These are phyloP conservation scores for Megaceryle alcyon DNA, from an alignment of 2,797 vertebrate species.

Conservation along the genomic window DNA sequence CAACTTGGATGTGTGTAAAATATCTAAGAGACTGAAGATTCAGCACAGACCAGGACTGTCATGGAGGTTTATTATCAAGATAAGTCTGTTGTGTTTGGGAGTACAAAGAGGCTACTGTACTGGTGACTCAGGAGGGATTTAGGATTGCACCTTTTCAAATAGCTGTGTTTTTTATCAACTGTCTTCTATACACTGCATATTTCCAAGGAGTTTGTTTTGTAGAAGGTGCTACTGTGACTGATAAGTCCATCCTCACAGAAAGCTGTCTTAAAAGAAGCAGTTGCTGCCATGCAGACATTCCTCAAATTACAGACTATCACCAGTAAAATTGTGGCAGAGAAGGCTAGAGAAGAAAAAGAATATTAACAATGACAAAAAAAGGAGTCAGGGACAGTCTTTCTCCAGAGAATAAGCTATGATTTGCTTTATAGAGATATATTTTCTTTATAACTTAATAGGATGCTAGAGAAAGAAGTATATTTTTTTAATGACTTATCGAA, in stretches of 20 bases:
- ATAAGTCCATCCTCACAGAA: constrained; percentile 11
- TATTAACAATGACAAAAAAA: background rate
- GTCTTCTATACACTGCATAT: background rate
- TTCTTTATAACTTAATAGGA: background rate
- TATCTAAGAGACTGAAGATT: background rate
- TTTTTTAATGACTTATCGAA: background rate
- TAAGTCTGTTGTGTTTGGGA: background rate
- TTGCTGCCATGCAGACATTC: background rate
- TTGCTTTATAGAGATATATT: background rate
- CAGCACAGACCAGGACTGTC: background rate
- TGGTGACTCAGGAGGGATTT: constrained; percentile 11
- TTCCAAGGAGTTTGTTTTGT: constrained; percentile 24
- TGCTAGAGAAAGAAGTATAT: background rate
- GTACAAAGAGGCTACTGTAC: constrained; percentile 11
- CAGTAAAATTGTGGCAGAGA: background rate
- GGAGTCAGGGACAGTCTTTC: background rate
- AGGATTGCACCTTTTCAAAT: constrained; percentile 10
- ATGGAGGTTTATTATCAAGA: background rate
- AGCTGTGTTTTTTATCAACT: background rate
- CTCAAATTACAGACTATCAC: background rate
- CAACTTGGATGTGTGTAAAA: background rate
- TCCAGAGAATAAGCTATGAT: background rate
- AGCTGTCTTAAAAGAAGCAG: background rate
- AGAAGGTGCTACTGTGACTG: background rate
- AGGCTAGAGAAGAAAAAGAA: background rate